phyloP scores from a whole-genome alignment of 2,113 vertebrate genomes.

The Actenoides hombroni region DNA sequence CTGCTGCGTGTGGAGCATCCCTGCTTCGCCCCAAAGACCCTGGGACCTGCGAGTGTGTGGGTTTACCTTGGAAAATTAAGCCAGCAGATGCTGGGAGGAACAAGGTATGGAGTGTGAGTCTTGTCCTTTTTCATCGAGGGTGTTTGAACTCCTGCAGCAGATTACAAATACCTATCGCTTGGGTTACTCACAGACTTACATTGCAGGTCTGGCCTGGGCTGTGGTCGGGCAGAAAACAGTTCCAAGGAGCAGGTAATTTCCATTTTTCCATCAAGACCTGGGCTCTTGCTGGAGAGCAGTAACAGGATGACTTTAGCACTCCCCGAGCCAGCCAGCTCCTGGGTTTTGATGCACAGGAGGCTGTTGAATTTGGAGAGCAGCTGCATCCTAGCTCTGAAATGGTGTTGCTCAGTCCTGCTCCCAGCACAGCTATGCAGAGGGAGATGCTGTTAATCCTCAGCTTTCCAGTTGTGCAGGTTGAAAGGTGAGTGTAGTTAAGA shows the following conservation, averaged over 20 bases:
- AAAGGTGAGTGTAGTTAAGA: not conserved
- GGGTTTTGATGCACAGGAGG: not conserved
- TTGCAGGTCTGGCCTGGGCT: too few relatives aligned
- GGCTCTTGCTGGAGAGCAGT: not conserved
- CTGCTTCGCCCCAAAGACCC: not conserved
- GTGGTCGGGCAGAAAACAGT: not conserved
- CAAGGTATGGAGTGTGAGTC: not conserved
- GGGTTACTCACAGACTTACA: not conserved
- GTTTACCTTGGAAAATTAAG: not conserved
- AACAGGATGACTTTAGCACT: not conserved
- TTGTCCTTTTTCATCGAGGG: not conserved
- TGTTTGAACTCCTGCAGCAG: not conserved
- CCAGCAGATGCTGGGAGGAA: not conserved
- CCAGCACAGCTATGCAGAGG: rapidly evolving
- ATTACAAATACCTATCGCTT: not conserved
- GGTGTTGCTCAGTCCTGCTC: not conserved
- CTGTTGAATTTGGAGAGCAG: not conserved
- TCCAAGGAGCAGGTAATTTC: not conserved
- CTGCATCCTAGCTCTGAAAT: not conserved
- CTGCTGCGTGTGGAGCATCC: not conserved
- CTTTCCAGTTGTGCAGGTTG: not conserved
- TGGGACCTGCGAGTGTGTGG: not conserved
- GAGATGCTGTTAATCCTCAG: not conserved
- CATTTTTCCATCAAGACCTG: not conserved
- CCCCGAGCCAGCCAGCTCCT: not conserved